A percentile compares a stretch with the other conserved stretches of the same genome.
Conservation (phyloP, 2,797 vertebrate genomes). For the Sphenopsis melanotis region DNA sequence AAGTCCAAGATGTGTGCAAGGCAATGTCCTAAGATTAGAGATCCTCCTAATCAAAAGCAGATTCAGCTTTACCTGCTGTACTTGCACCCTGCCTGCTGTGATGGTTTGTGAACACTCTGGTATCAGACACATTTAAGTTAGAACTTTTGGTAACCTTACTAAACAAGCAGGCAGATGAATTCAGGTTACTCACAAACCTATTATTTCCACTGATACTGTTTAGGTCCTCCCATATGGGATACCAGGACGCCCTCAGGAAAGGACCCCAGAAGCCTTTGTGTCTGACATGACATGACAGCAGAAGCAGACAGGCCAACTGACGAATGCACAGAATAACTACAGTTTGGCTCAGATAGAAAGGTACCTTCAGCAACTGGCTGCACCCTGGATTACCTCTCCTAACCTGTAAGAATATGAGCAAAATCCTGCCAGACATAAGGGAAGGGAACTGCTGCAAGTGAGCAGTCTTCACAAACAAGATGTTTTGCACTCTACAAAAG, state of each 20-base stretch:
- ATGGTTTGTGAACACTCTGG: neutral
- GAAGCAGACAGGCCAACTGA: neutral
- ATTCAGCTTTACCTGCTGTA: neutral
- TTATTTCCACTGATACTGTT: neutral
- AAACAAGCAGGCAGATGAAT: neutral
- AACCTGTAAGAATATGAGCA: neutral
- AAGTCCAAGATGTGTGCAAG: neutral
- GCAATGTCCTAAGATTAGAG: neutral
- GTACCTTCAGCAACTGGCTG: neutral
- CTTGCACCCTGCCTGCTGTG: neutral
- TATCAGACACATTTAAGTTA: neutral
- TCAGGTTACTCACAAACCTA: neutral
- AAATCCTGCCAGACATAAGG: neutral
- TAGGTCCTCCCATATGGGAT: neutral
- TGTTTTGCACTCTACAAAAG: neutral
- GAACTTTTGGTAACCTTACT: neutral
- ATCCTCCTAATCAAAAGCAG: neutral
- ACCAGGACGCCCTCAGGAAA: neutral
- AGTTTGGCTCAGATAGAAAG: neutral
- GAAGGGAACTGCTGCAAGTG: neutral
- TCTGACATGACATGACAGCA: neutral
- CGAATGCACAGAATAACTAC: neutral
- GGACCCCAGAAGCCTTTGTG: neutral
- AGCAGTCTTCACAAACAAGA: neutral
- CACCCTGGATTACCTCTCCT: neutral